Base-by-base conservation (phyloP, 2,113 vertebrate genomes). In the Crotalus viridis region DNA sequence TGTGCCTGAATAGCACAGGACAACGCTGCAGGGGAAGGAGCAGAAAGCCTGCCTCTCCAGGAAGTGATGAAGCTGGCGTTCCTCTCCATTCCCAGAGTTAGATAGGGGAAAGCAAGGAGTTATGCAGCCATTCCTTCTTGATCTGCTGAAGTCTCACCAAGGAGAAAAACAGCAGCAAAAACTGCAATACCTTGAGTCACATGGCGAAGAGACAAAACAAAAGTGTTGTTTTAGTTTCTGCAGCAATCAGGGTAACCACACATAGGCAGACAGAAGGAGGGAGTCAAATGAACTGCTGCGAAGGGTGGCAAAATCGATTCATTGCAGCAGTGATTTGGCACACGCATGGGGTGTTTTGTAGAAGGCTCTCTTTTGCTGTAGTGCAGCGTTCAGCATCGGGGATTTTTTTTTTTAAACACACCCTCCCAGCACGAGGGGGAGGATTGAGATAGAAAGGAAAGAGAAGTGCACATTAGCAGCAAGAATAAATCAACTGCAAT, bases 21-120 rank as follows among this genome's bases (percentile, higher is more conserved):
- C 15, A 51, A 91, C 55, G 90, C 90, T 88, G 89, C 54, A 95
- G 94, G 64, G 89, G 93, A 93, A 92, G 94, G 93, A 92, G 89
- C 39, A 61, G 90, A 52, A 0, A 0, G 5, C 74, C 64, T 56
- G 92, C 13, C 33, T 93, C 93, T 93, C 93, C 52, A 69, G 28
- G n/a, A 57, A 51, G 85, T 93, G 94, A 92, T 54, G 88, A 89
- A 95, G 48, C 74, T 88, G 51, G 59, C 24, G 5, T 81, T 69
- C 28, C 0, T 64, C 61, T 92, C 55, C 88, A 46, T 81, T 10
- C 0, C 74, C 52, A 46, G 0, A 81, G 46, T 10, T 59, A 91
- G 87, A 51, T 26, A 48, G 10, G 10, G 4, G 28, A 81, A 39
- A 6, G 74, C n/a, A 13, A 89, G 48, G 88, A 56, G 69, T 19